Conservation (phyloP, 2,113 vertebrate species). For the Nibea coibor region DNA sequence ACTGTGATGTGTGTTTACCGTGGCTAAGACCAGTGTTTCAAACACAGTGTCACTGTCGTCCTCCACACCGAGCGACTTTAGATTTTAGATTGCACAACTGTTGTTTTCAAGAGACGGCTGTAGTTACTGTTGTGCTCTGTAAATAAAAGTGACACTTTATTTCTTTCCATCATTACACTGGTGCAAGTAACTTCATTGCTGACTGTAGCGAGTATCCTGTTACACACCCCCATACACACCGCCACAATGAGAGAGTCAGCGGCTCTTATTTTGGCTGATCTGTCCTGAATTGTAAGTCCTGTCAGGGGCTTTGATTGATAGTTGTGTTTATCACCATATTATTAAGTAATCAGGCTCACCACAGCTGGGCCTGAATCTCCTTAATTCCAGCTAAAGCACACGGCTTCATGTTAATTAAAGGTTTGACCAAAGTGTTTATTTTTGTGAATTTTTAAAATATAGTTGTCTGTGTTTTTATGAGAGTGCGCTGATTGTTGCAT, state of each 20-base stretch:
- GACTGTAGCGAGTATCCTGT: slow-evolving; percentile 60
- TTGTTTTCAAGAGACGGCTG: slow-evolving; percentile 64
- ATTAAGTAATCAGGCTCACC: slow-evolving; percentile 85
- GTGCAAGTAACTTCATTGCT: slow-evolving; percentile 66
- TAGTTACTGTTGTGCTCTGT: slow-evolving; percentile 59
- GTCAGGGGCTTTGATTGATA: slow-evolving; percentile 83
- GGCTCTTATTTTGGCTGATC: slow-evolving; percentile 76
- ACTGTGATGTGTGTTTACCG: slow-evolving; percentile 62
- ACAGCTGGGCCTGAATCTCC: slow-evolving; percentile 77
- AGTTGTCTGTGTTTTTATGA: slow-evolving; percentile 70
- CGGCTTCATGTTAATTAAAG: slow-evolving; percentile 82
- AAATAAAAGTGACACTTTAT: slow-evolving; percentile 75
- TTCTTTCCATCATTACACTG: slow-evolving; percentile 65
- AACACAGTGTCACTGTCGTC: slow-evolving; percentile 51
- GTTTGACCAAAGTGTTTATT: slow-evolving; percentile 78
- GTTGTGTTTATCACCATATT: slow-evolving; percentile 84
- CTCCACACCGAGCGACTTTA: slow-evolving; percentile 31
- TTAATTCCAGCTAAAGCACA: slow-evolving; percentile 81
- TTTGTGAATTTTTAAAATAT: slow-evolving; percentile 75
- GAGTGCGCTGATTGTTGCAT: slow-evolving; percentile 65
- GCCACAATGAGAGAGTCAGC: slow-evolving; percentile 81
- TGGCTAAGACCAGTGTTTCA: slow-evolving; percentile 39
- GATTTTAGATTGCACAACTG: slow-evolving; percentile 56
- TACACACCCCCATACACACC: slow-evolving; percentile 58
- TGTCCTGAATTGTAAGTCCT: slow-evolving; percentile 80